Evolutionary conservation across 2,888 invertebrate species (phyloP), one percentile per base, ranked within the genome.

Genomic region (Tricholauxania praeusta): DNA sequence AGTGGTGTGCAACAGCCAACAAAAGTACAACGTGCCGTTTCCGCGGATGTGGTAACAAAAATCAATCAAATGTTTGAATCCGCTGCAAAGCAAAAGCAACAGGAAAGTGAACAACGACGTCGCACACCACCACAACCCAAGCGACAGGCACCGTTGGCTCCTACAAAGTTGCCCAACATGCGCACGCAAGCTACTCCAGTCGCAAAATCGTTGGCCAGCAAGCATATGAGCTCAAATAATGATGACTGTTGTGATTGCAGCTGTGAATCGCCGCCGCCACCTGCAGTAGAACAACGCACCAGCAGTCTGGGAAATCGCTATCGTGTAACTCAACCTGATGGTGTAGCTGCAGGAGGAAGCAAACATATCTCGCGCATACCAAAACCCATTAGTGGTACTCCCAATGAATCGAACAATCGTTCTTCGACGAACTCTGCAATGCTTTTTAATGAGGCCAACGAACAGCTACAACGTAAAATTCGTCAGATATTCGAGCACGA

Each of bases 401-500:
- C 60, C 15, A 28, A 65, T 4, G 65, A 72, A n/a, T 65, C 28
- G 39, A 48, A 62, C 0, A 63, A 71, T 55, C 77, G 76, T 0
- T 39, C 48, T 2, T 67, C 72, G 2, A 63, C 68, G 17, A 64
- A n/a, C 28, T 67, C 77, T 10, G 64, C 75, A 15, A 32, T 73
- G 48, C 71, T 68, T 2, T 79, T 79, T 32, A 80, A 78, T 51
- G 82, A 83, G 68, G 72, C 78, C 12, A 82, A 81, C 66, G 79
- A 74, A 48, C 81, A 79, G 52, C 71, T 80, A 69, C 81, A 80
- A 72, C 80, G 74, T 0, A 78, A 81, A 10, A 81, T 82, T 6
- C 77, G 80, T 57, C 82, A 81, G 76, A 78, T 81, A 17, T 84
- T 82, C 63, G 80, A 82, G 63, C 39, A 75, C 4, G 57, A 67